phyloP scores from a whole-genome alignment of 2,113 vertebrate genomes.

The Ancistrus triradiatus region DNA sequence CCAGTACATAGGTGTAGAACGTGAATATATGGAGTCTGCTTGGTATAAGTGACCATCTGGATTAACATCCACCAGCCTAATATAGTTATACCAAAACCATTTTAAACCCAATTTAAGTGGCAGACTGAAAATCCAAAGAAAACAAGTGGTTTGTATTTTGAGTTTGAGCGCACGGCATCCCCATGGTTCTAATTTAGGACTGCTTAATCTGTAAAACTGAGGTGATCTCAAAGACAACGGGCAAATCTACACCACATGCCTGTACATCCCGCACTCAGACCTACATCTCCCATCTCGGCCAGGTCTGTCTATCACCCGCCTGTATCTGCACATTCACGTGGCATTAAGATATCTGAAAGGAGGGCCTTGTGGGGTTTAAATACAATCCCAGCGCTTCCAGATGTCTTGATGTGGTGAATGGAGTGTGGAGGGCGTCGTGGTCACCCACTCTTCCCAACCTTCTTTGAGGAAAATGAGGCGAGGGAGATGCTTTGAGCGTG shows the following conservation, averaged over 20 bases:
- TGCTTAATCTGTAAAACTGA: conserved; percentile 28
- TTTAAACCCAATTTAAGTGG: background rate
- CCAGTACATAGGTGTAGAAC: too few species aligned
- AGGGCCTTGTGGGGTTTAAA: conserved; percentile 7
- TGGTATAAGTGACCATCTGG: background rate
- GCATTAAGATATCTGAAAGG: conserved; percentile 29
- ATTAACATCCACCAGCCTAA: too few species aligned
- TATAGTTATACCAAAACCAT: too few species aligned
- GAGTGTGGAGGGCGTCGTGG: conserved; percentile 49
- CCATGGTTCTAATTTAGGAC: conserved; percentile 19
- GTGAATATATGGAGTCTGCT: background rate
- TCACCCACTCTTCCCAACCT: conserved; percentile 33
- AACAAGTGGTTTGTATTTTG: conserved; percentile 30
- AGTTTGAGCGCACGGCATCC: background rate
- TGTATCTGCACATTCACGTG: conserved; percentile 20
- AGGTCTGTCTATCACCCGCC: conserved; percentile 22
- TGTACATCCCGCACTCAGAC: background rate
- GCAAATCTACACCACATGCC: conserved; percentile 31
- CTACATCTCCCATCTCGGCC: conserved; percentile 7
- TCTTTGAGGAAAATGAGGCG: conserved; percentile 20
- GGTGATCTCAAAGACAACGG: conserved; percentile 17
- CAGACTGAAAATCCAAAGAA: background rate
- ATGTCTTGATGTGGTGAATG: conserved; percentile 67
- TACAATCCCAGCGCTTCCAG: conserved; percentile 32
- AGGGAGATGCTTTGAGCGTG: conserved; percentile 62